phyloP scores from a whole-genome alignment of 2,113 vertebrate species.

The Motacilla tschutschensis region DNA sequence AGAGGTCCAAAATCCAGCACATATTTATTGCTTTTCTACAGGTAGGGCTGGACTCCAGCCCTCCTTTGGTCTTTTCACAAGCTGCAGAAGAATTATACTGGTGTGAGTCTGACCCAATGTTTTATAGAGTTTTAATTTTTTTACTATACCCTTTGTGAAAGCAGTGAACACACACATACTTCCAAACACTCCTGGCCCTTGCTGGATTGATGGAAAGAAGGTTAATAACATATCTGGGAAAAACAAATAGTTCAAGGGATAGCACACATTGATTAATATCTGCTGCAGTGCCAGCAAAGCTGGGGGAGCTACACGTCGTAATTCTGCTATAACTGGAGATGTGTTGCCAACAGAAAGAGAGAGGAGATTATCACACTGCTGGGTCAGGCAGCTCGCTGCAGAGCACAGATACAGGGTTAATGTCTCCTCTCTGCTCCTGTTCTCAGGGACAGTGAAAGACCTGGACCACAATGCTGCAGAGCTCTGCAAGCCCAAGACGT shows the following conservation, averaged over 20 bases:
- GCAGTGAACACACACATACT: neutral
- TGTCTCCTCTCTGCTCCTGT: neutral
- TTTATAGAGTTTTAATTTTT: slow-evolving; percentile 33
- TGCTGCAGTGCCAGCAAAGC: neutral
- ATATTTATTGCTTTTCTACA: neutral
- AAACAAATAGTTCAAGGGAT: slow-evolving; percentile 21
- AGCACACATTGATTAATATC: slow-evolving; percentile 15
- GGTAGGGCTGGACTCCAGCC: neutral
- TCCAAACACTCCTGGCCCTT: neutral
- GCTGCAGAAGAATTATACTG: neutral
- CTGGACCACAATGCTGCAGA: fast-evolving
- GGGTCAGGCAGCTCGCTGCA: neutral
- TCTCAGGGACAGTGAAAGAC: neutral
- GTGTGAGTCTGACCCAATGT: neutral
- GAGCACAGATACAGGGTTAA: neutral
- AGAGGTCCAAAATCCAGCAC: neutral
- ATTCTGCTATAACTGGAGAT: neutral
- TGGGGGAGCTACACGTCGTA: neutral
- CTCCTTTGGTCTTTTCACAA: neutral
- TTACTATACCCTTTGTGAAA: neutral
- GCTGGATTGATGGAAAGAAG: slow-evolving; percentile 26
- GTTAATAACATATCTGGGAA: slow-evolving; percentile 43
- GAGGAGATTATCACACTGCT: neutral
- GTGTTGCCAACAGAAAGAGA: neutral
- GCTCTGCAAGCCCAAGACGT: neutral